Percentiles rank a stretch among this genome's conserved stretches.
These are phyloP conservation scores for Silurus glanis DNA, from an alignment of 2,113 vertebrate species.

Conservation along the genomic window DNA sequence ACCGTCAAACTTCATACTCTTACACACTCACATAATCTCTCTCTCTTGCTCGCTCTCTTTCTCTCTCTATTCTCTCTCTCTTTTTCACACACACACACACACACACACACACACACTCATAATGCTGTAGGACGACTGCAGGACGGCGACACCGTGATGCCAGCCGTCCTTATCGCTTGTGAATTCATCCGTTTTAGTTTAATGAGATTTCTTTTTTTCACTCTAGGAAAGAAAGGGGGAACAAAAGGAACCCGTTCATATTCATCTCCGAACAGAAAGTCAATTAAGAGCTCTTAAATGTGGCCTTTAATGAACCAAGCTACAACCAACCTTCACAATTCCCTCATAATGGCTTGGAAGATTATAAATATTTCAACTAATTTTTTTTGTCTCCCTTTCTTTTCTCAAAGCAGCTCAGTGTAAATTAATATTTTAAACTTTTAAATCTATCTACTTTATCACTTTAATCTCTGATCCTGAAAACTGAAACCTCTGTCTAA, in stretches of 20 bases:
- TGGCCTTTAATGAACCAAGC: conserved; percentile 67
- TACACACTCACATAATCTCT: no score
- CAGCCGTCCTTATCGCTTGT: conserved; percentile 55
- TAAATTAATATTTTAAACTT: conserved; percentile 42
- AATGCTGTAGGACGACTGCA: neutral
- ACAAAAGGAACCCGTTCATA: conserved; percentile 69
- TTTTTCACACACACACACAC: neutral
- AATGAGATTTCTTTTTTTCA: conserved; percentile 49
- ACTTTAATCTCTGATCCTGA: conserved; percentile 19
- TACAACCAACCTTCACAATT: conserved; percentile 57
- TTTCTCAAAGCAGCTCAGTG: conserved; percentile 40
- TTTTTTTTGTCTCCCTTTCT: conserved; percentile 64
- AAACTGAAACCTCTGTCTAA: conserved; percentile 4
- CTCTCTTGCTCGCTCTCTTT: neutral
- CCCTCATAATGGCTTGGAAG: conserved; percentile 66
- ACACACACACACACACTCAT: conserved; percentile 13
- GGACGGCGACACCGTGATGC: conserved; percentile 33
- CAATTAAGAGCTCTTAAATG: conserved; percentile 73
- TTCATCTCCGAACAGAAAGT: conserved; percentile 69
- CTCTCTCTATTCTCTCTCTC: neutral
- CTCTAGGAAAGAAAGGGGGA: conserved; percentile 62
- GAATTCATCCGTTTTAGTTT: conserved; percentile 52
- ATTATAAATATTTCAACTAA: conserved; percentile 77
- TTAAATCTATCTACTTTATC: conserved; percentile 33
- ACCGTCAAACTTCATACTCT: neutral